These are phyloP conservation scores for Stenchaetothrips biformis DNA, from an alignment of 2,888 invertebrate genomes.

Conservation along the genomic window DNA sequence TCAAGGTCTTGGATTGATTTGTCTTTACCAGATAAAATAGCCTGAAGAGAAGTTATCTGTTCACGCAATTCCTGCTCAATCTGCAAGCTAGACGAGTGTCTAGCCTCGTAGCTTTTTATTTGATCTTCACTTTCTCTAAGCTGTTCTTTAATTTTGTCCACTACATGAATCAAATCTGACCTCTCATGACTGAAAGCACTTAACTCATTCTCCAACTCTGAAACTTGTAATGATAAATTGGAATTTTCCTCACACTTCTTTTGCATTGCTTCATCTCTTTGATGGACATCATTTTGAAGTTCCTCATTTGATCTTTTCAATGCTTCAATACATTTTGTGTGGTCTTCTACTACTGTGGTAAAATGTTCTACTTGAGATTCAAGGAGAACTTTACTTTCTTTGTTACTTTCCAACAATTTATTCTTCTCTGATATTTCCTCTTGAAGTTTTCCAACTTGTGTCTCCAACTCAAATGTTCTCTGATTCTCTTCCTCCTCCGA, in stretches of 20 bases:
- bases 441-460: not conserved
- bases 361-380: not conserved
- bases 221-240: not conserved
- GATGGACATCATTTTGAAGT: not conserved
- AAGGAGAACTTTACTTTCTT: not conserved
- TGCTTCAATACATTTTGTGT: not conserved
- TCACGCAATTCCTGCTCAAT: constrained; percentile 32
- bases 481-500: not conserved
- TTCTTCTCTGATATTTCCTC: not conserved
- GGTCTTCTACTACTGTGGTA: not conserved
- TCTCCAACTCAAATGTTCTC: not conserved
- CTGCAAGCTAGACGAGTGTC: too few relatives aligned
- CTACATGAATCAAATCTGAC: not conserved
- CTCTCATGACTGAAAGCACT: not conserved
- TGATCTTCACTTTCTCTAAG: not conserved
- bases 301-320: not conserved
- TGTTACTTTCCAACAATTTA: not conserved
- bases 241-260: not conserved
- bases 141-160: not conserved
- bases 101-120: not conserved
- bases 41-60: constrained; percentile 33
- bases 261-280: not conserved
- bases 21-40: constrained; percentile 38
- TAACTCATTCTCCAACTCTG: not conserved
- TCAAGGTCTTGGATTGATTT: constrained; percentile 42